These are phyloP conservation scores for Lota lota DNA, from an alignment of 2,113 vertebrate genomes.

Conservation along the genomic window DNA sequence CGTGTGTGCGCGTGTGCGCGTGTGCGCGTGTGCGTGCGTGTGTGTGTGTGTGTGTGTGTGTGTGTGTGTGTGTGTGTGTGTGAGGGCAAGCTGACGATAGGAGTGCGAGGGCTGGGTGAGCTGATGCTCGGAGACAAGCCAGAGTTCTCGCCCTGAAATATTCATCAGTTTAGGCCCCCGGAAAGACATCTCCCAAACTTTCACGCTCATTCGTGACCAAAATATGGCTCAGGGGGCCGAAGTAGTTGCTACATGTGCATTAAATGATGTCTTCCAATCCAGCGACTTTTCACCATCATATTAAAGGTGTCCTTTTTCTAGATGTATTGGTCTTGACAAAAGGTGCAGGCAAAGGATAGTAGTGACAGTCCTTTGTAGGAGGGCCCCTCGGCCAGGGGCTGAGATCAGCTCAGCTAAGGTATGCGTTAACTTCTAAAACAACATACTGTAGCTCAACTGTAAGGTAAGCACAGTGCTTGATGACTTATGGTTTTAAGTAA, in stretches of 20 bases:
- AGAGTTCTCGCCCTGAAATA: constrained; percentile 58
- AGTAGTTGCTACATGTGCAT: constrained; percentile 25
- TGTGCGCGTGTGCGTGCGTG: constrained; percentile 14
- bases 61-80: constrained; percentile 12
- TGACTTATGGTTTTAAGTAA: no score
- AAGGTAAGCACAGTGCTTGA: constrained; percentile 15
- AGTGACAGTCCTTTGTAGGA: not conserved
- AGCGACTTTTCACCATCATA: constrained; percentile 6
- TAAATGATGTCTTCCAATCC: constrained; percentile 44
- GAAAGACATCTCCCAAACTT: constrained; percentile 50
- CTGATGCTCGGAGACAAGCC: constrained; percentile 61
- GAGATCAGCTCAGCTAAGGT: constrained; percentile 2
- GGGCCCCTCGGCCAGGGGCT: not conserved
- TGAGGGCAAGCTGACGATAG: not conserved
- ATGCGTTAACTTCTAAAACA: not conserved
- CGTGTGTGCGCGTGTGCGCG: not conserved
- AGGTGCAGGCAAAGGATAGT: constrained; percentile 2
- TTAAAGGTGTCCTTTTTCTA: constrained; percentile 3
- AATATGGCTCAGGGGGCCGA: constrained; percentile 37
- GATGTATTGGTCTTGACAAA: constrained; percentile 15
- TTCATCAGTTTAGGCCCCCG: constrained; percentile 41
- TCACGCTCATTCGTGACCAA: constrained; percentile 29
- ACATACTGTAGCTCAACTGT: not conserved
- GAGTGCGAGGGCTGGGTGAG: constrained; percentile 34
- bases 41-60: not conserved